Percentiles rank a stretch among this genome's conserved stretches.
phyloP scores from a whole-genome alignment of 2,888 invertebrate genomes.

The Lycophotia porphyrea region DNA sequence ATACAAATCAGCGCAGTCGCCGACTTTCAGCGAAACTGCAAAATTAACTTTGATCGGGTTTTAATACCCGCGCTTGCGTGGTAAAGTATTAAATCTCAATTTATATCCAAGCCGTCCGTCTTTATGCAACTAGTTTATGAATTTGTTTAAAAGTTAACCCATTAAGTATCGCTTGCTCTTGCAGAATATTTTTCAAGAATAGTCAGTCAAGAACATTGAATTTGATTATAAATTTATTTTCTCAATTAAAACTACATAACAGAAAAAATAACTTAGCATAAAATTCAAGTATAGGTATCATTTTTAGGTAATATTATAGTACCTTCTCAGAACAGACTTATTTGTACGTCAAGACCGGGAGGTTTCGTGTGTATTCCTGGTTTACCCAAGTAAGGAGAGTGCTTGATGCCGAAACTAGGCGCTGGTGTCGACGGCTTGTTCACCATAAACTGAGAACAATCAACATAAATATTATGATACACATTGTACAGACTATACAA shows the following conservation, averaged over 20 bases:
- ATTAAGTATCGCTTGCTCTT: conserved; percentile 59
- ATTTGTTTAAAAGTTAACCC: conserved; percentile 70
- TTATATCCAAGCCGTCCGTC: conserved; percentile 73
- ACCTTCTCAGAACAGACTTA: conserved; percentile 17
- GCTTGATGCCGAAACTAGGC: conserved; percentile 83
- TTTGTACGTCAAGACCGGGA: conserved; percentile 72
- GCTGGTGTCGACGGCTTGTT: conserved; percentile 75
- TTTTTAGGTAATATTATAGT: background rate
- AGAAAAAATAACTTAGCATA: background rate
- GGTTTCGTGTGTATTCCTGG: conserved; percentile 73
- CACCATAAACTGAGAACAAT: conserved; percentile 76
- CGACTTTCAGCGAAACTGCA: conserved; percentile 72
- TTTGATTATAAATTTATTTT: conserved; percentile 23
- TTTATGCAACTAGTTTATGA: conserved; percentile 77
- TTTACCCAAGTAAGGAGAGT: conserved; percentile 77
- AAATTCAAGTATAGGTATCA: background rate
- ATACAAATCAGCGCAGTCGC: conserved; percentile 80
- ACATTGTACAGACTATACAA: background rate
- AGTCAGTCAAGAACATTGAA: conserved; percentile 1
- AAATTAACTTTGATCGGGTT: conserved; percentile 82
- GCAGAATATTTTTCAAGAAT: conserved; percentile 48
- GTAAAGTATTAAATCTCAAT: conserved; percentile 77
- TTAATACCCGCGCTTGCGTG: conserved; percentile 75
- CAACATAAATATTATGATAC: background rate
- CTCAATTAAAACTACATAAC: background rate